Evolutionary conservation across 1,140 invertebrate species (phyloP), one percentile per base, ranked within the genome.

Genomic region (Cydia fagiglandana): DNA sequence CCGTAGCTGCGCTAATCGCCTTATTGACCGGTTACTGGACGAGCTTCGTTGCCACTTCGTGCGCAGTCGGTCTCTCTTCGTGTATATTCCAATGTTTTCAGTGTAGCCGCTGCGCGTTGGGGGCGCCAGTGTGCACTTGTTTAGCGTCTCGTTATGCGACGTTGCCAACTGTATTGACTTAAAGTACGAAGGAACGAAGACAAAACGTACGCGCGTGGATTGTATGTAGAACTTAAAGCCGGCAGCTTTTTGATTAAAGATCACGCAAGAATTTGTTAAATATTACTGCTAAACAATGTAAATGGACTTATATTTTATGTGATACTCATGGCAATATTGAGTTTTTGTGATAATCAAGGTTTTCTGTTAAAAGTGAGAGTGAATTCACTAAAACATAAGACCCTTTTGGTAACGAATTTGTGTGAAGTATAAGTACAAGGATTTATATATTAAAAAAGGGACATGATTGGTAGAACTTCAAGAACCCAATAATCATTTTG

Each of bases 131-230:
- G 89, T 89, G 85, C 86, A 90, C 88, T 92, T 91, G 88, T 91
- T 91, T 92, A 91, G 92, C 92, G 92, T 93, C 91, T 88, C 84
- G 84, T 83, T 85, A 85, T 89, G 92, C 93, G 92, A 91, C 89
- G 91, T 93, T 93, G 91, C 91, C 92, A 93, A 89, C 86, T 93
- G 88, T 93, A 93, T 93, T 91, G 90, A 93, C 90, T 92, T 88
- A 86, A 74, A 86, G 89, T 89, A 91, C 86, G 84, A 89, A 91
- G 82, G 83, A 89, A 91, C 83, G 83, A 90, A 91, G 91, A 92
- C 90, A 91, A 90, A 91, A 91, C 89, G 90, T 89, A 91, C 89
- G 91, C 90, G 89, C 85, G 88, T 89, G 83, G 88, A 86, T 86
- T 88, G 79, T 70, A 70, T 70, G 66, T 70, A 70, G 80, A 88